These are phyloP conservation scores for Synergus umbraculus DNA, from an alignment of 2,888 invertebrate species.

Conservation along the genomic window DNA sequence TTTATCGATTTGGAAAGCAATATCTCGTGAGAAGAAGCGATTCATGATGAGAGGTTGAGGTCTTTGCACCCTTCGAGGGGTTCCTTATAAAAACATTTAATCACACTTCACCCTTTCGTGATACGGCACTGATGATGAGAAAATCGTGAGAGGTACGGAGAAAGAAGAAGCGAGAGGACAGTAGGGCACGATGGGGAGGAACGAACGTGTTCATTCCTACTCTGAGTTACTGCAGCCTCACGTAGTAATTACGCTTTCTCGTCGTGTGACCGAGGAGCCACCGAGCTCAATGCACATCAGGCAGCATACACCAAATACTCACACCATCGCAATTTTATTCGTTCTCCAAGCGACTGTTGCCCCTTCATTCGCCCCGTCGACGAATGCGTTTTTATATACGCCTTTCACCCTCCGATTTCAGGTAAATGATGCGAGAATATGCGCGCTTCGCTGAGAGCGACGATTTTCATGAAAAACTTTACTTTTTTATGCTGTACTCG, in stretches of 20 bases:
- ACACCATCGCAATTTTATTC: conserved; percentile 43
- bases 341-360: conserved; percentile 47
- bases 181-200: conserved; percentile 39
- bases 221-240: conserved; percentile 57
- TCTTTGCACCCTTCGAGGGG: neutral
- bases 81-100: conserved; percentile 45
- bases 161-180: conserved; percentile 48
- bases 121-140: conserved; percentile 51
- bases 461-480: neutral
- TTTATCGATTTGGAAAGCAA: neutral
- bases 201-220: conserved; percentile 61
- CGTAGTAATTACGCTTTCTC: conserved; percentile 68
- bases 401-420: conserved; percentile 1
- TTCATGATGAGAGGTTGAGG: neutral
- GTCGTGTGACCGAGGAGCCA: conserved; percentile 55
- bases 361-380: conserved; percentile 25
- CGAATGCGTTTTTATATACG: neutral
- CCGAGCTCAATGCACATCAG: conserved; percentile 47
- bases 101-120: conserved; percentile 37
- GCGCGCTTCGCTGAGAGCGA: neutral
- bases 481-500: neutral
- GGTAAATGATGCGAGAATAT: conserved; percentile 1
- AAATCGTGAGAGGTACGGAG: conserved; percentile 47
- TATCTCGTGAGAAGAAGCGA: neutral
- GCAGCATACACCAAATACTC: conserved; percentile 43